These are phyloP conservation scores for silkworm (Bombyx mori) DNA, from an alignment of 1,140 invertebrate genomes.

Conservation along the genomic window ASM3026992v2 NC_085121.1:16713001-16713500, in stretches of 20 bases:
- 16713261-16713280: too few species aligned
- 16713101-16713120: conserved; percentile 19
- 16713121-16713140: conserved; percentile 31
- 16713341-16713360: too few species aligned
- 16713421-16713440: conserved; percentile 6
- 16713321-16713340: too few species aligned
- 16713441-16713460: conserved; percentile 18
- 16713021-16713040: too few species aligned
- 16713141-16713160: conserved; percentile 19
- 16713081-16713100: not conserved
- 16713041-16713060: too few species aligned
- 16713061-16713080: too few species aligned
- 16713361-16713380: too few species aligned
- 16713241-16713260: too few species aligned
- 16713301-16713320: too few species aligned
- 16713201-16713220: conserved; percentile 12
- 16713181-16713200: conserved; percentile 10
- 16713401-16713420: conserved; percentile 8
- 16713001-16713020: too few species aligned
- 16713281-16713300: too few species aligned
- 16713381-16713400: too few species aligned
- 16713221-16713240: conserved; percentile 8
- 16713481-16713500: conserved; percentile 17
- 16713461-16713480: conserved; percentile 22
- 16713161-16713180: conserved; percentile 24